These are phyloP conservation scores for Gryllus longicercus DNA, from an alignment of 2,888 invertebrate species.

Conservation along the genomic window DNA sequence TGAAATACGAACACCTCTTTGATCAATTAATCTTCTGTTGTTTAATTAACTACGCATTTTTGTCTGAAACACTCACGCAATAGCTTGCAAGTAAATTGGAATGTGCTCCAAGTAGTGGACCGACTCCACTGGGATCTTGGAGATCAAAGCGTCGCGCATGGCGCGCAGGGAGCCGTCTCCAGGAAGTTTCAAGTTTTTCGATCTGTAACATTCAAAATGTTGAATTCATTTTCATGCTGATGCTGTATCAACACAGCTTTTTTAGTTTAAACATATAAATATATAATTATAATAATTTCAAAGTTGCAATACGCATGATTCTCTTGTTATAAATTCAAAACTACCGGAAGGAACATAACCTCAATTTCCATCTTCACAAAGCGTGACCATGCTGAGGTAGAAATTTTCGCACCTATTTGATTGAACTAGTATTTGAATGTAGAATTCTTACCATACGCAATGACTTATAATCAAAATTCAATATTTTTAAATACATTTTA, in stretches of 20 bases:
- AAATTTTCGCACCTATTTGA: too few relatives aligned
- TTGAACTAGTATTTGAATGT: too few relatives aligned
- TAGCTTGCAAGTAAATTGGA: constrained; percentile 45
- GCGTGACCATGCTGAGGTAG: too few relatives aligned
- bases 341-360: too few relatives aligned
- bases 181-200: constrained; percentile 42
- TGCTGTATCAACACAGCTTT: neutral
- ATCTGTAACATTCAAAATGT: constrained; percentile 35
- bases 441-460: too few relatives aligned
- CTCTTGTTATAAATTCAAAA: too few relatives aligned
- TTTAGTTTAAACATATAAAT: neutral
- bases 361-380: too few relatives aligned
- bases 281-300: neutral
- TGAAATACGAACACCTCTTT: too few relatives aligned
- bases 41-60: neutral
- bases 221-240: neutral
- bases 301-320: too few relatives aligned
- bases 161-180: constrained; percentile 46
- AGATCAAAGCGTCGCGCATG: constrained; percentile 45
- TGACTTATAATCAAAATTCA: too few relatives aligned
- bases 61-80: constrained; percentile 41
- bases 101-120: constrained; percentile 47
- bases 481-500: too few relatives aligned
- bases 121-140: constrained; percentile 46
- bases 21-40: neutral